Evolutionary conservation across 2,888 invertebrate genomes (phyloP), one percentile per base, ranked within the genome.

Genomic region (Tetragonula carbonaria): DNA sequence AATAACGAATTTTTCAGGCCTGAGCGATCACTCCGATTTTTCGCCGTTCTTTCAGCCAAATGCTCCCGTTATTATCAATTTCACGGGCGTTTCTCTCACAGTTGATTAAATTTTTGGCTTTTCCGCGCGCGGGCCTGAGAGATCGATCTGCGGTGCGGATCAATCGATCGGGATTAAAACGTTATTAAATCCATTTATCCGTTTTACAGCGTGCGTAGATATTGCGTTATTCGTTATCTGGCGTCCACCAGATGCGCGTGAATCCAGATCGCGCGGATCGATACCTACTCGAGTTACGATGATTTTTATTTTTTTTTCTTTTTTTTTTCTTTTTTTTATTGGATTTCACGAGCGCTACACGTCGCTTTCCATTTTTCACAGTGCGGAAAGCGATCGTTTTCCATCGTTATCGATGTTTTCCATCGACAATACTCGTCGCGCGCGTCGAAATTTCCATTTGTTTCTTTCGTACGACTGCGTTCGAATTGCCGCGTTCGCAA

Each of bases 111-210:
- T 55, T 53, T 55, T 50, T 18, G 70, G 67, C 73, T 75, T 75
- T 65, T 16, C 45, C 63, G 23, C 33, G 50, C 66, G 66, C 70
- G 63, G 68, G 1, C 55, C 21, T 78, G 23, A 53, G 82, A 33
- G 33, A 33, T 33, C 33, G 33, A 51, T 62, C 14, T n/a, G 67
- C 74, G 78, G 67, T 63, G 51, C 63, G 78, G 82, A 33, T 18
- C 80, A 75, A 85, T 75, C 63, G 38, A 28, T 21, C 45, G 78
- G 70, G 82, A 86, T 82, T 57, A 79, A 86, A 83, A 67, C 80
- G 80, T 86, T 89, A 89, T 89, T 87, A 83, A 89, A 89, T 86
- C 81, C 78, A 76, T 28, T 80, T 74, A 67, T 67, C 83, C 83
- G 68, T 67, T 80, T 71, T 74, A 77, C 76, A 51, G 59, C 45